Evolutionary conservation across 2,888 invertebrate species (phyloP), one percentile per base, ranked within the genome.

Genomic region (Oxyteleia sp.): DNA sequence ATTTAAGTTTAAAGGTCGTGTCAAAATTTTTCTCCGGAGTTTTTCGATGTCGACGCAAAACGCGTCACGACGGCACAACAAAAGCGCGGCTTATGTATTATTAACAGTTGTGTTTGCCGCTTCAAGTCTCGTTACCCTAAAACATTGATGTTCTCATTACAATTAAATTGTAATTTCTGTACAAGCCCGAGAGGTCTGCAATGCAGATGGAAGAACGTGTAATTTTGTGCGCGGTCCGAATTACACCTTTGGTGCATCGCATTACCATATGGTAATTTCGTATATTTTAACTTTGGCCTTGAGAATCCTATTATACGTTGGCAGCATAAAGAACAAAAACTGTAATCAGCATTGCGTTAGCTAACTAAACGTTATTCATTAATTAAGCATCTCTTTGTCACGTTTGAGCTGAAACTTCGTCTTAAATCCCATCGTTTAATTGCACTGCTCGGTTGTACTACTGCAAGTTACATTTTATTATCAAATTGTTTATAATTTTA

Each of bases 221-320:
- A 89, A 89, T 89, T 88, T 89, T 85, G 85, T 84, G 84, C 76
- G 82, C 86, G 86, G 86, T 81, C 85, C 84, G 84, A 85, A 85
- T 76, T 84, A 86, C 82, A 87, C 88, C 87, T 89, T 88, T 84
- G 84, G 59, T 81, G 85, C 66, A 84, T 89, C 82, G 29, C 84
- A 88, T 89, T 88, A 88, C 87, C 89, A 89, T 89, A 88, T 86
- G 87, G 85, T 87, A 89, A 89, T 89, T 87, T 82, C 51, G 45
- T 78, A 47, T 69, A 53, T 78, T 68, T 69, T 68, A 78, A 69
- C 78, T 68, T 78, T 63, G 69, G 78, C 69, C 78, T 78, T 78
- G 78, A 61, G 78, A 78, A 78, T 45, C 45, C 29, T 38, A 35
- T 68, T 76, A 43, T 53, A 32, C 41, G 59, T 35, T 18, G 3